Evolutionary conservation across 2,797 vertebrate genomes (phyloP), one percentile per base, ranked within the genome.

Genomic region (Graptemys geographica): DNA sequence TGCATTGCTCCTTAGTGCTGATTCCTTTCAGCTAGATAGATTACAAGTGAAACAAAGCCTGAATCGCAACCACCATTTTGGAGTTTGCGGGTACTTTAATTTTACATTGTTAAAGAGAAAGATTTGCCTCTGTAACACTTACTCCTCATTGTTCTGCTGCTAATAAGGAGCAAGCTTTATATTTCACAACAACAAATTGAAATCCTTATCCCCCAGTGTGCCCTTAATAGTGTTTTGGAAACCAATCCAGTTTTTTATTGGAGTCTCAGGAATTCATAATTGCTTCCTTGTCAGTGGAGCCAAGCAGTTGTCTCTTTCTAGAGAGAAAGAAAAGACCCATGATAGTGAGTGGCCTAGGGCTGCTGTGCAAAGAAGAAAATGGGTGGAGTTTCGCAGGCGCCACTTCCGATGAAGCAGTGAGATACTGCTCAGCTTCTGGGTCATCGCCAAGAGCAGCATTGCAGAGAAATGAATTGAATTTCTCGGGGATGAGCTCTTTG

Each of bases 211-310:
- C 91, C 57, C 79, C 79, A 37, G 3, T 87, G 57, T 87, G 69
- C 84, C 53, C 47, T 89, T 96, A 94, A 87, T 78, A 90, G 86
- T 79, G 19, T 93, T 97, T 96, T 95, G 87, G 90, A 97, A 97
- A 87, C 1, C 0, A 65, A 94, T 86, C 84, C 92, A 80, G 52
- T 87, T 96, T 96, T 95, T 94, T 96, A 93, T 74, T 96, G 89
- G 80, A 94, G 92, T 85, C 82, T 89, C 84, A 90, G 87, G 86
- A 97, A 95, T 96, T 97, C 90, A 86, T 86, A 96, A 94, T 92
- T 92, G 37, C 51, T n/a, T 76, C 95, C 69, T 84, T 96, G 56
- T 88, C 89, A 92, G 79, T 82, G 59, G 41, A 97, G 88, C 59
- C 89, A 95, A 96, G 72, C 83, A 91, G 79, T 84, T 96, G 79